Conservation (phyloP, 1,140 invertebrate species). For the Meloidogyne exigua region DNA sequence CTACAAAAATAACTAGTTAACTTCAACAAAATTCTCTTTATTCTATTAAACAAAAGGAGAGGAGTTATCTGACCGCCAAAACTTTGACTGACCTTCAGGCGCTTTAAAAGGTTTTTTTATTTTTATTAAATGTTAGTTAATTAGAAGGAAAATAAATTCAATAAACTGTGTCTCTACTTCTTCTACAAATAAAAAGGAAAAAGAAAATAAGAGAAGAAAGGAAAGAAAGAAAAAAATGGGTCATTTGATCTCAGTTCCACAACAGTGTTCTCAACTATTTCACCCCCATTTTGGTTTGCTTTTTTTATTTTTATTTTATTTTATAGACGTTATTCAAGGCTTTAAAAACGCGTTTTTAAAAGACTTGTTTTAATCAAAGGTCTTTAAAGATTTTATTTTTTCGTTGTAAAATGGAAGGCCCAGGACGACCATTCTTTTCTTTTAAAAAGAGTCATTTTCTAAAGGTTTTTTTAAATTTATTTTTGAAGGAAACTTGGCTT, state of each 20-base stretch:
- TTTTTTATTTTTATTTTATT: slow-evolving; percentile 5
- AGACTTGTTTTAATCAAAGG: too few species aligned
- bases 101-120: background rate
- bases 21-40: too few species aligned
- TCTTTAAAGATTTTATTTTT: too few species aligned
- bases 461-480: too few species aligned
- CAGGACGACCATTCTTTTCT: too few species aligned
- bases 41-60: too few species aligned
- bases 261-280: background rate
- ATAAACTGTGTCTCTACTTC: background rate
- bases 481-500: too few species aligned
- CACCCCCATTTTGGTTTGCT: background rate
- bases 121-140: background rate
- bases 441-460: too few species aligned
- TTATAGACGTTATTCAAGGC: background rate
- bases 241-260: slow-evolving; percentile 4
- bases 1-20: too few species aligned
- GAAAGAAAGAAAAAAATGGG: background rate
- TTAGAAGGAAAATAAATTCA: background rate
- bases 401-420: too few species aligned
- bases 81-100: background rate
- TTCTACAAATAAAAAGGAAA: background rate
- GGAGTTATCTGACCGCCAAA: too few species aligned
- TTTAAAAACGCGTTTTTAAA: background rate
- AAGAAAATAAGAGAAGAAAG: too few species aligned